Conservation (phyloP, 2,888 invertebrate genomes). For the Mythimna ferrago region DNA sequence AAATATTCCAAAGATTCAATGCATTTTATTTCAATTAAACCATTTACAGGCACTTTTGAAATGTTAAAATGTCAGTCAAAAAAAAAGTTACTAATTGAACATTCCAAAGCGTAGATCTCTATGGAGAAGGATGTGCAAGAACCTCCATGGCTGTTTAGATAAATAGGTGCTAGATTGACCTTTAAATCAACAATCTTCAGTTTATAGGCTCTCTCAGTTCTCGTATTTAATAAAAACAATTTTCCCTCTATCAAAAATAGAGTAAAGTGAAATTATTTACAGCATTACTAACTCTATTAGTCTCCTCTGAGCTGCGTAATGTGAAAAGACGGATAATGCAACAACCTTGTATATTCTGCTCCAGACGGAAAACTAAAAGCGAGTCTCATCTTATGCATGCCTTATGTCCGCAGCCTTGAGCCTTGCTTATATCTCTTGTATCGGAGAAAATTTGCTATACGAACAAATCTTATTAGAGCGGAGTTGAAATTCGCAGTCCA, state of each 20-base stretch:
- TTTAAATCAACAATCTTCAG: not conserved
- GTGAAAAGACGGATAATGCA: slow-evolving; percentile 4
- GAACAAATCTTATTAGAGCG: slow-evolving; percentile 26
- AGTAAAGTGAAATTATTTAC: slow-evolving; percentile 1
- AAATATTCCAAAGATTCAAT: too few relatives aligned
- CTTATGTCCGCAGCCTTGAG: slow-evolving; percentile 7
- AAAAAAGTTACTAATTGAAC: too few relatives aligned
- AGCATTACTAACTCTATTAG: not conserved
- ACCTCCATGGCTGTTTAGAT: too few relatives aligned
- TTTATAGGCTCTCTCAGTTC: not conserved
- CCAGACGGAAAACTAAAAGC: slow-evolving; percentile 19
- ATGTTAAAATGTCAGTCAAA: too few relatives aligned
- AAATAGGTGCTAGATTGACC: not conserved
- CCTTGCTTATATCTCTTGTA: not conserved
- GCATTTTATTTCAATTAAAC: too few relatives aligned
- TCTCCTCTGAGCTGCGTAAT: slow-evolving; percentile 6
- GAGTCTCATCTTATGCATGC: slow-evolving; percentile 34
- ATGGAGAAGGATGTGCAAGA: too few relatives aligned
- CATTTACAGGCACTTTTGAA: too few relatives aligned
- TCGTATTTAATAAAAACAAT: not conserved
- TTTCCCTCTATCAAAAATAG: not conserved
- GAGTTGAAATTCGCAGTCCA: not conserved
- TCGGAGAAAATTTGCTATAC: not conserved
- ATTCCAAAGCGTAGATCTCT: too few relatives aligned
- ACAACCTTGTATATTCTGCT: slow-evolving; percentile 19